Base-by-base conservation (phyloP, 2,797 vertebrate species). In the Aratinga solstitialis region DNA sequence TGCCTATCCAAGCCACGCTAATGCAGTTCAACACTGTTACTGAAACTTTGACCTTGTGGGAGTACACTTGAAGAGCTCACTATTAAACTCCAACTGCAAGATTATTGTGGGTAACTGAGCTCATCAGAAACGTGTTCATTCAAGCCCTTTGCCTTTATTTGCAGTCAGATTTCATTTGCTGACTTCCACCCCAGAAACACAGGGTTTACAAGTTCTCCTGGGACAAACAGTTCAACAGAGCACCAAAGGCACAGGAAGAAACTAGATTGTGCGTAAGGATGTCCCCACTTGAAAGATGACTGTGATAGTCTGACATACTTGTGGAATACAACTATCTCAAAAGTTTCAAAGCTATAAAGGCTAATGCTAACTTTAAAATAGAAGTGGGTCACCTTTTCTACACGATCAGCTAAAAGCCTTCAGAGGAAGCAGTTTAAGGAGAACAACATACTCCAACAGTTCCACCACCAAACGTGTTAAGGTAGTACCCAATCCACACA, bases 31-130 rank as follows among this genome's bases (percentile, higher is more conserved):
- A 75, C 4, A 1, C 10, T 51, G 40, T 56, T 87, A 36, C 0
- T 61, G 67, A 65, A 94, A 90, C 93, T 93, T 90, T 93, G 90
- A 81, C 95, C 94, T 87, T 23, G 0, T 34, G 62, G 42, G 45
- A 87, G 29, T 15, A 65, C 45, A 32, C 68, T 84, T 27, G 26
- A 34, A 53, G 14, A 72, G 56, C 6, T 90, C 51, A 38, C 42
- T 59, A 62, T 61, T 86, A 53, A 96, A 88, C 32, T 67, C n/a
- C 45, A 89, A 23, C 23, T 36, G 14, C 17, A 86, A 29, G 10
- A 29, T 10, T 36, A 54, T 24, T 43, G 30, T 16, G 40, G 38
- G 56, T 56, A 68, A 40, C 65, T 29, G 23, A 93, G 43, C 43
- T 87, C 73, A 34, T 18, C 12, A 48, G 42, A 56, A 95, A 68